A percentile compares a stretch with the other conserved stretches of the same genome.
Evolutionary conservation across 2,888 invertebrate genomes (phyloP).

Genomic region (Phymatocera aterrima): DNA sequence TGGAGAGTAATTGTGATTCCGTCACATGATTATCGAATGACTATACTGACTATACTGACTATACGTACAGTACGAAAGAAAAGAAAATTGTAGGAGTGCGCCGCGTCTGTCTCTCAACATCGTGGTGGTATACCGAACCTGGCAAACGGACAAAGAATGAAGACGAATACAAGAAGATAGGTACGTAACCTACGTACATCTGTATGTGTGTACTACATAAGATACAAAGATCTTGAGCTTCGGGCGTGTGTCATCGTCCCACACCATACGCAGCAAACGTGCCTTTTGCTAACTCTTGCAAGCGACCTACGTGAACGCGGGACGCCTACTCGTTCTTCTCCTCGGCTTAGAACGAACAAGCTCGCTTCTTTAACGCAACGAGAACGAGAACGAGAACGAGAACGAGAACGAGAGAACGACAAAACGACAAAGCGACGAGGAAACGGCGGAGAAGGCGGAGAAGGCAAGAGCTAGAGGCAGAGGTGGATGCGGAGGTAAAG

Average conservation of each 20-base stretch:
- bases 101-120: no score
- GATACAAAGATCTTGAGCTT: slow-evolving; percentile 24
- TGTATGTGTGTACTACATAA: background rate
- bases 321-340: slow-evolving; percentile 35
- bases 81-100: no score
- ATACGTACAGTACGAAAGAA: no score
- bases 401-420: slow-evolving; percentile 41
- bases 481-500: slow-evolving; percentile 43
- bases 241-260: slow-evolving; percentile 40
- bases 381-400: background rate
- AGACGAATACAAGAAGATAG: no score
- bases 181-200: no score
- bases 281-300: slow-evolving; percentile 34
- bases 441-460: slow-evolving; percentile 34
- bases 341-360: slow-evolving; percentile 20
- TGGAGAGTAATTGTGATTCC: no score
- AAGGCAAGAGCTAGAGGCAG: slow-evolving; percentile 49
- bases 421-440: slow-evolving; percentile 32
- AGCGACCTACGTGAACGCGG: slow-evolving; percentile 37
- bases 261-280: slow-evolving; percentile 14
- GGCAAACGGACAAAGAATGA: no score
- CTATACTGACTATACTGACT: no score
- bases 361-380: slow-evolving; percentile 17
- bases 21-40: no score
- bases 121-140: no score